Base-by-base conservation (phyloP, 2,797 vertebrate species). In the Smutsia temminckii region DNA sequence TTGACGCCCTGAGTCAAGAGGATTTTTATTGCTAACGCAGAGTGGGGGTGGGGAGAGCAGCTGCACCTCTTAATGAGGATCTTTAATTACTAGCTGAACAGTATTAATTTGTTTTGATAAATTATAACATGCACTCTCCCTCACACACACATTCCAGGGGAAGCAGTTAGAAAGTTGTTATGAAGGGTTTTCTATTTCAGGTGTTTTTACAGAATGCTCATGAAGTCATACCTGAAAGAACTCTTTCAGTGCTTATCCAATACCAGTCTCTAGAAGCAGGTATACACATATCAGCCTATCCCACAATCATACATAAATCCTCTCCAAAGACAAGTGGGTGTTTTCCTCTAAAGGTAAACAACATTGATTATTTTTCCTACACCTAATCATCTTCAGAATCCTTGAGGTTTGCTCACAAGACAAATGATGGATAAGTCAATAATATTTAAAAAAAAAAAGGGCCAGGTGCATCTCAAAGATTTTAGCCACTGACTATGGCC, bases 61-160 rank as follows among this genome's bases (percentile, higher is more conserved):
- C 97, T 97, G 94, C 94, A 97, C 97, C 97, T 97, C 97, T 98
- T 98, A 98, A 98, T 98, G 97, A 98, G 98, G 97, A 98, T 98
- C 97, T 99, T 98, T 98, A 98, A 98, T 98, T 98, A 98, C 98
- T 96, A 97, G 97, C 98, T 96, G 97, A 98, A 98, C 97, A 95
- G 68, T 98, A 98, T 98, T 98, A 98, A 98, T 98, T 98, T 98
- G 97, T 96, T 98, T 97, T 98, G 96, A 97, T 98, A 96, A 98
- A 98, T 98, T 97, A 98, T 97, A 93, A 97, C 96, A 81, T 77
- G 21, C 95, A 46, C 64, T 95, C 53, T 80, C 96, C 83, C 91
- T 55, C 20, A 3, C 8, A 17, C 17, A 42, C 46, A 90, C 85
- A 81, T 78, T 84, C 84, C 69, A 91, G 34, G 37, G 69, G 89